Base-by-base conservation (phyloP, 1,140 invertebrate species). In the Atopsyche davidsoni region DNA sequence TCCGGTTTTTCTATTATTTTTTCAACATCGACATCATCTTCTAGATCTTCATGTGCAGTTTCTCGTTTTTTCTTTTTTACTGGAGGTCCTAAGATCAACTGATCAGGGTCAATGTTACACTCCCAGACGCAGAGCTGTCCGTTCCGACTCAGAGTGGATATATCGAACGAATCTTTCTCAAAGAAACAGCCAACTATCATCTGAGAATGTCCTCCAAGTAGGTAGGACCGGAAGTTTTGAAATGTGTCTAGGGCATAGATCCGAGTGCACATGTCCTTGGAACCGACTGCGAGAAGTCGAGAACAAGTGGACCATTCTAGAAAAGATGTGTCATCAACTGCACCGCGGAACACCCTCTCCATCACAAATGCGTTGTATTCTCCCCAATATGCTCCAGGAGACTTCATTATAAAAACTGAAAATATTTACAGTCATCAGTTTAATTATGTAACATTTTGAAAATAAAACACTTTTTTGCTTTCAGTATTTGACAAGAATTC, bases 241-340 rank as follows among this genome's bases (percentile, higher is more conserved):
- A 79, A 83, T 58, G 80, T 85, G 42, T 87, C 76, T 1, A 92
- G 63, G 6, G 83, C 79, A 64, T 87, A 91, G 11, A 97, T 73
- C 65, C 84, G 85, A 0, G 83, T 85, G n/a, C 82, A 79, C 61
- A 83, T 90, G 67, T 96, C 92, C 65, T 89, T 89, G 2, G 87
- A 88, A 1, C 92, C 92, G 28, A 89, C 82, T 48, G 85, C 84
- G 19, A 96, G 66, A 17, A 93, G 69, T 57, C 85, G 86, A 0
- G 93, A 96, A 70, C 97, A 93, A 32, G 76, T 78, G 0, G 92
- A 93, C 95, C 95, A 98, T 67, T 91, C 83, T 14, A 98, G 59
- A 64, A 81, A 92, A 0, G 85, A 87, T 0, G 87, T 85, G 51
- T 91, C 84, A 69, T 93, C 88, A 54, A 78, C 80, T 17, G 86